Percentiles rank a stretch among this genome's conserved stretches.
Evolutionary conservation across 2,113 vertebrate species (phyloP).

Genomic region (Corvus moneduloides): DNA sequence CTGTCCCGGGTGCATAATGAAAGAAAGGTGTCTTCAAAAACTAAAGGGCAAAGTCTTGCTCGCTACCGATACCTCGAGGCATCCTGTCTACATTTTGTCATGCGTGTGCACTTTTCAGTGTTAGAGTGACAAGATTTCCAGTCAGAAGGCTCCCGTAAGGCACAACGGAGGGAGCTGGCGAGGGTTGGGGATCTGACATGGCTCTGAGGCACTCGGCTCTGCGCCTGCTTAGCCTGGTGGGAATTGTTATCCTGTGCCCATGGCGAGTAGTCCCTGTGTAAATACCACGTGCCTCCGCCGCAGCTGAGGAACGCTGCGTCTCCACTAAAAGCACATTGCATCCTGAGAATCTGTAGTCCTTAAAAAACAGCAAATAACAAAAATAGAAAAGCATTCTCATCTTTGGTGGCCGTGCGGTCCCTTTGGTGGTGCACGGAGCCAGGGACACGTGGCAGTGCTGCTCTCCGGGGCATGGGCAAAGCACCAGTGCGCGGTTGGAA

Average conservation of each 20-base stretch:
- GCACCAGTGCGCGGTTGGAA: not conserved
- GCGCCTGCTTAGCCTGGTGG: conserved; percentile 77
- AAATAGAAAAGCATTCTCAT: not conserved
- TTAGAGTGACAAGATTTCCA: conserved; percentile 87
- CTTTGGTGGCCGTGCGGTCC: not conserved
- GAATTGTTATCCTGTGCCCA: conserved; percentile 72
- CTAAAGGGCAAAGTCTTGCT: conserved; percentile 84
- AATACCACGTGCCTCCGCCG: conserved; percentile 61
- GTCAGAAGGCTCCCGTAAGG: conserved; percentile 85
- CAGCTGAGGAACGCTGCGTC: conserved; percentile 65
- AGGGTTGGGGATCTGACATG: conserved; percentile 78
- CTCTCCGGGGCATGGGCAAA: not conserved
- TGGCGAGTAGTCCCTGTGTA: conserved; percentile 69
- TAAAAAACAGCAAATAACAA: not conserved
- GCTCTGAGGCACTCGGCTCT: conserved; percentile 80
- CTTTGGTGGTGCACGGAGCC: not conserved
- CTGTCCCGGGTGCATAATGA: conserved; percentile 81
- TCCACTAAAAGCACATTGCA: conserved; percentile 66
- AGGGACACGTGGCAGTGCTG: not conserved
- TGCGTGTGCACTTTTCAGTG: conserved; percentile 90
- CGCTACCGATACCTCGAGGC: conserved; percentile 84
- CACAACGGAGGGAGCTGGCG: conserved; percentile 66
- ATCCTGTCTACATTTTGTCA: conserved; percentile 88
- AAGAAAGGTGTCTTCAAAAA: conserved; percentile 90
- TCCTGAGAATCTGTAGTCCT: conserved; percentile 67